phyloP scores from a whole-genome alignment of 1,140 invertebrate genomes.

The Hypsibius dujardini region DNA sequence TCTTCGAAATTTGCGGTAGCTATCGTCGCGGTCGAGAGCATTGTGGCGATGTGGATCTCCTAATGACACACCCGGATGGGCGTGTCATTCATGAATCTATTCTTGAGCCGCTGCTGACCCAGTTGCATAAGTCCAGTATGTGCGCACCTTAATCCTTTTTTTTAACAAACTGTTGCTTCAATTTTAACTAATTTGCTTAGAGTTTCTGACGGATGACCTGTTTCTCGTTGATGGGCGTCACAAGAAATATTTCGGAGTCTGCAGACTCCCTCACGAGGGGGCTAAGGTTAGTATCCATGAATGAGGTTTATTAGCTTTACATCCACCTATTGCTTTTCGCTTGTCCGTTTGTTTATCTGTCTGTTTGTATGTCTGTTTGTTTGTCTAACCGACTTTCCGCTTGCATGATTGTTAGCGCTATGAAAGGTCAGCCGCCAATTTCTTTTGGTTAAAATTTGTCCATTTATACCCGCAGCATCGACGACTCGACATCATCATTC shows the following conservation, averaged over 20 bases:
- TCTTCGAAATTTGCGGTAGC: conserved; percentile 37
- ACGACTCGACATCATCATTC: conserved; percentile 39
- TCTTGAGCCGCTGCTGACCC: neutral
- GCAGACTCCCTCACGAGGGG: conserved; percentile 30
- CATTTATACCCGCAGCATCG: conserved; percentile 32
- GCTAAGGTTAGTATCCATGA: conserved; percentile 18
- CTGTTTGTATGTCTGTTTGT: too few relatives aligned
- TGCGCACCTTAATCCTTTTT: neutral
- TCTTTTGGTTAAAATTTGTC: too few relatives aligned
- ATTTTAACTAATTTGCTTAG: conserved; percentile 24
- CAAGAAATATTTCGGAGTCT: conserved; percentile 40
- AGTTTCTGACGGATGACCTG: conserved; percentile 40
- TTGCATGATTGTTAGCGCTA: too few relatives aligned
- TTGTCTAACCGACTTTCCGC: too few relatives aligned
- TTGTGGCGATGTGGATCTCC: conserved; percentile 42
- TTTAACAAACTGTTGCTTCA: neutral
- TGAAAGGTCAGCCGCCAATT: too few relatives aligned
- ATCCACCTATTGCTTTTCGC: neutral
- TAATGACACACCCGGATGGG: conserved; percentile 38
- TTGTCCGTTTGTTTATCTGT: neutral
- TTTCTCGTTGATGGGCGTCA: conserved; percentile 35
- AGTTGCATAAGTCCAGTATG: neutral
- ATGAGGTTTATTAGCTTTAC: neutral
- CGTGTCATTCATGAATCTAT: conserved; percentile 27
- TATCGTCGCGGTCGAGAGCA: conserved; percentile 36